These are phyloP conservation scores for Bradypodion pumilum DNA, from an alignment of 2,797 vertebrate species.

Conservation along the genomic window DNA sequence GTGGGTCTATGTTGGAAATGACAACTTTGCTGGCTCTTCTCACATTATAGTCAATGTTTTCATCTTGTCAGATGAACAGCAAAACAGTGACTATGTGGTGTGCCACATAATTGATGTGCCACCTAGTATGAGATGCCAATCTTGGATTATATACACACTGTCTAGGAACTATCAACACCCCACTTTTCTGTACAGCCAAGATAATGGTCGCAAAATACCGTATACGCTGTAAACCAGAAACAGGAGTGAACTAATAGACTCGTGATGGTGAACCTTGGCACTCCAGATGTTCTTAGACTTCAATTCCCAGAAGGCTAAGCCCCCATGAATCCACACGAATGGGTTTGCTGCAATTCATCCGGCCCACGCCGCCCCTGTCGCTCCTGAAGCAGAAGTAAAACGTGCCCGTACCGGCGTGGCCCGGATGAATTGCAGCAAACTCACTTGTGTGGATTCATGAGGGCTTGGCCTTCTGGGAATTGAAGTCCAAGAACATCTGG, in stretches of 20 bases:
- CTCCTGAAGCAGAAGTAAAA: too few relatives aligned
- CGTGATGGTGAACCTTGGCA: too few relatives aligned
- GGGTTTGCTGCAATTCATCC: too few relatives aligned
- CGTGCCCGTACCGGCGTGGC: too few relatives aligned
- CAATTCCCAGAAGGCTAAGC: too few relatives aligned
- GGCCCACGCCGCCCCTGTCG: too few relatives aligned
- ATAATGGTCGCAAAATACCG: not conserved
- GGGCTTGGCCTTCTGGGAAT: too few relatives aligned
- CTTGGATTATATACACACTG: not conserved
- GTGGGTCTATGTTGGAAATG: not conserved
- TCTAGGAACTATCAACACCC: not conserved
- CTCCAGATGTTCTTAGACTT: too few relatives aligned
- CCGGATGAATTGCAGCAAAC: too few relatives aligned
- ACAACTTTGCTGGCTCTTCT: not conserved
- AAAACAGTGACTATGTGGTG: not conserved
- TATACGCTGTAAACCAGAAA: not conserved
- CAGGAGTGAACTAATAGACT: not conserved
- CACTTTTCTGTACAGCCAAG: not conserved
- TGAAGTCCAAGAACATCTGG: too few relatives aligned
- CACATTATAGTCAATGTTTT: not conserved
- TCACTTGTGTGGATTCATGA: too few relatives aligned
- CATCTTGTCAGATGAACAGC: not conserved
- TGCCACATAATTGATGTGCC: not conserved
- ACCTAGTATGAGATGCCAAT: not conserved
- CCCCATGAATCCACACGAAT: too few relatives aligned